A percentile compares a stretch with the other conserved stretches of the same genome.
phyloP scores from a whole-genome alignment of 1,140 invertebrate species.

The Reticulitermes speratus region DNA sequence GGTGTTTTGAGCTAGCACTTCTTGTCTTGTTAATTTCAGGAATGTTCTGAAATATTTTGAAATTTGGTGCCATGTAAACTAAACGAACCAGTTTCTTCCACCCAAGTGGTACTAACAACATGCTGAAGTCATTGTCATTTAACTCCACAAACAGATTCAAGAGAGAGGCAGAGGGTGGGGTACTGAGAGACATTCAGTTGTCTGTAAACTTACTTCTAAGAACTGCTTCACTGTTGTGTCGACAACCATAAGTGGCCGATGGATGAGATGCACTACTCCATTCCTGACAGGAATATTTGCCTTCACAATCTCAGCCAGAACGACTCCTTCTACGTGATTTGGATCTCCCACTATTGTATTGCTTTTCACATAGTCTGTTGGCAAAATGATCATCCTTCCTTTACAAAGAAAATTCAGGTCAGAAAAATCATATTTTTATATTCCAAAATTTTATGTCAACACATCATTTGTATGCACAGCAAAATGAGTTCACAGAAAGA shows the following conservation, averaged over 20 bases:
- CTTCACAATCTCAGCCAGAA: constrained; percentile 80
- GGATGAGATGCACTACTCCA: constrained; percentile 89
- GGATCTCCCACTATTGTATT: constrained; percentile 77
- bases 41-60: no score
- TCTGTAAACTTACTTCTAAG: constrained; percentile 66
- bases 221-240: constrained; percentile 82
- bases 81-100: no score
- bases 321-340: constrained; percentile 75
- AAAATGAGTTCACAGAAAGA: no score
- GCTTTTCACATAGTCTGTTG: constrained; percentile 80
- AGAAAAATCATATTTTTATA: neutral
- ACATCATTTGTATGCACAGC: no score
- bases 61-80: no score
- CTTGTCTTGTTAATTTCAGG: no score
- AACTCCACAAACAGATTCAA: neutral
- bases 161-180: neutral
- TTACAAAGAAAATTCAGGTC: neutral
- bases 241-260: constrained; percentile 85
- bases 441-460: neutral
- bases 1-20: no score
- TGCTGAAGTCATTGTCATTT: neutral
- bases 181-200: neutral
- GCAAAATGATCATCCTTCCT: neutral
- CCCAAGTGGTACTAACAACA: neutral
- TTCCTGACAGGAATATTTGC: constrained; percentile 92